These are phyloP conservation scores for Flexamia atlantica DNA, from an alignment of 2,888 invertebrate genomes.

Conservation along the genomic window DNA sequence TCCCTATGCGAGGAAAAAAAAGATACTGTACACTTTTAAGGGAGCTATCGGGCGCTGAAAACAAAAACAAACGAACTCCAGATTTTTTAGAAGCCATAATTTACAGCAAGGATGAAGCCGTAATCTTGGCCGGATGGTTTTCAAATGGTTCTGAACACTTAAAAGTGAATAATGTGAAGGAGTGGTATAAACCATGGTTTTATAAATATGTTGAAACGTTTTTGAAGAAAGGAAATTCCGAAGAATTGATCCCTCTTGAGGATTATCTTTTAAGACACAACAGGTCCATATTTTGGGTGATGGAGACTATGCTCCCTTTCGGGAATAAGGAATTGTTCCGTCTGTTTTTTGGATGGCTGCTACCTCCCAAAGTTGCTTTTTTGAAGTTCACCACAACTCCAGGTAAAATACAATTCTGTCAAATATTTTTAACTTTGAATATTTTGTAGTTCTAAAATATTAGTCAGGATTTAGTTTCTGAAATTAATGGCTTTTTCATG, in stretches of 20 bases:
- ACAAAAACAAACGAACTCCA: conserved; percentile 75
- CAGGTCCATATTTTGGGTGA: conserved; percentile 85
- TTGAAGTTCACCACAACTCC: conserved; percentile 85
- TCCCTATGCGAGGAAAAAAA: conserved; percentile 80
- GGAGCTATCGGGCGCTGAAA: conserved; percentile 78
- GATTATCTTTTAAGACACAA: conserved; percentile 83
- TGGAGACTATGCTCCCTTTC: conserved; percentile 84
- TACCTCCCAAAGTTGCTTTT: conserved; percentile 85
- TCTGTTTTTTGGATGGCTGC: conserved; percentile 81
- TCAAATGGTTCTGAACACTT: conserved; percentile 77
- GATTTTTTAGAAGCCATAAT: conserved; percentile 84
- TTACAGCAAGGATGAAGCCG: conserved; percentile 80
- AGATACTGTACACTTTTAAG: conserved; percentile 81
- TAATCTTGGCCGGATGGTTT: conserved; percentile 83
- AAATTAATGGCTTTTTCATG: no score
- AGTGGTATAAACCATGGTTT: conserved; percentile 86
- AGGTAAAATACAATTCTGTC: conserved; percentile 73
- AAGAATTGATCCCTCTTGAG: conserved; percentile 80
- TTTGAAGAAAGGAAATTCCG: conserved; percentile 76
- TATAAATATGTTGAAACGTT: conserved; percentile 82
- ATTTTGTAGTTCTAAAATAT: no score
- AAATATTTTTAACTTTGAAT: no score
- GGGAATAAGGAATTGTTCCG: conserved; percentile 83
- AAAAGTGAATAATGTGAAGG: conserved; percentile 78
- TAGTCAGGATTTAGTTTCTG: no score